Evolutionary conservation across 2,113 vertebrate species (phyloP).

Genomic region (Buteo buteo): DNA sequence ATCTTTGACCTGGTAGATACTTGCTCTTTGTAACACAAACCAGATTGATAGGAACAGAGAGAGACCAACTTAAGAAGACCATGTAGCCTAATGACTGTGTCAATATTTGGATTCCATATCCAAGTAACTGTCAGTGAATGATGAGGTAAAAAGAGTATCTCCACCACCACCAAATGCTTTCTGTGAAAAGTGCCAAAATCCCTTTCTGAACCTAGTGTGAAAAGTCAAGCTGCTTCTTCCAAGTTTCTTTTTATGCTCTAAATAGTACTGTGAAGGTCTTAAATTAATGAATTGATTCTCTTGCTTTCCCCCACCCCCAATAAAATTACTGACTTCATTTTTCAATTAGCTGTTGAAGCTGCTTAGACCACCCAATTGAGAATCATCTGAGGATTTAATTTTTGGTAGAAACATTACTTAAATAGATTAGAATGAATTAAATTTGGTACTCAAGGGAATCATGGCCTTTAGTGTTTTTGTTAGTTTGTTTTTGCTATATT

Average conservation of each 20-base stretch:
- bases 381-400: background rate
- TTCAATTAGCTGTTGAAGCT: background rate
- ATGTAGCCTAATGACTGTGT: background rate
- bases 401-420: background rate
- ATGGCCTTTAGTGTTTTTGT: background rate
- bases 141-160: background rate
- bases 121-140: background rate
- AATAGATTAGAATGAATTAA: background rate
- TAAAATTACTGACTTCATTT: background rate
- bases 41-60: background rate
- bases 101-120: background rate
- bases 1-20: background rate
- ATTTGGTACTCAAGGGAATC: background rate
- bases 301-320: background rate
- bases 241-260: background rate
- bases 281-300: background rate
- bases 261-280: background rate
- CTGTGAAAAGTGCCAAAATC: background rate
- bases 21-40: background rate
- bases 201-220: background rate
- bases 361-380: background rate
- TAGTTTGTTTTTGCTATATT: background rate
- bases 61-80: background rate
- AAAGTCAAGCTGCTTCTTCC: background rate
- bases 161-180: background rate